Evolutionary conservation across 1,140 invertebrate genomes (phyloP).

Genomic region (Matsumurasca onukii): DNA sequence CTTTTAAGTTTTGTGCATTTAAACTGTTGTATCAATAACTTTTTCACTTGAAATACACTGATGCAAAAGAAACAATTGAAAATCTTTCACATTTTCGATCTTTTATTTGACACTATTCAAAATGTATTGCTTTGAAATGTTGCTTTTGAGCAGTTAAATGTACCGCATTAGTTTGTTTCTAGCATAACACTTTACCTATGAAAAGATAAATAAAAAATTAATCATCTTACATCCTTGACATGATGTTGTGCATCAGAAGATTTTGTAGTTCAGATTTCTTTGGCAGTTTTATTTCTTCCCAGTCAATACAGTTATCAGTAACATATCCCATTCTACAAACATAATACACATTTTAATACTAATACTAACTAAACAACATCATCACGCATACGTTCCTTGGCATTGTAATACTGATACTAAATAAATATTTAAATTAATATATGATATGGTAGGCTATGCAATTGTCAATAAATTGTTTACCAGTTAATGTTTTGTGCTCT

Average conservation of each 20-base stretch:
- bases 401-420: no score
- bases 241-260: neutral
- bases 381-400: no score
- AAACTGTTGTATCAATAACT: no score
- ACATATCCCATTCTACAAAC: slow-evolving; percentile 13
- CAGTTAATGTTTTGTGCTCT: no score
- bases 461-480: no score
- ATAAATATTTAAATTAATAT: no score
- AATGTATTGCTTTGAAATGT: neutral
- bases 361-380: no score
- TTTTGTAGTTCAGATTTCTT: slow-evolving; percentile 4
- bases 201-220: neutral
- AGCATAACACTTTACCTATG: neutral
- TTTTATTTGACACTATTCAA: neutral
- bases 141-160: neutral
- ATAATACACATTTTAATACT: no score
- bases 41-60: no score
- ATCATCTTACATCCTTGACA: slow-evolving; percentile 1
- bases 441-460: no score
- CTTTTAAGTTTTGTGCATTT: no score
- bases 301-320: neutral
- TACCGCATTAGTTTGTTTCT: neutral
- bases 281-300: neutral
- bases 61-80: neutral
- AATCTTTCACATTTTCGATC: neutral